phyloP scores from a whole-genome alignment of 2,888 invertebrate species.

The Rosalia funebris region DNA sequence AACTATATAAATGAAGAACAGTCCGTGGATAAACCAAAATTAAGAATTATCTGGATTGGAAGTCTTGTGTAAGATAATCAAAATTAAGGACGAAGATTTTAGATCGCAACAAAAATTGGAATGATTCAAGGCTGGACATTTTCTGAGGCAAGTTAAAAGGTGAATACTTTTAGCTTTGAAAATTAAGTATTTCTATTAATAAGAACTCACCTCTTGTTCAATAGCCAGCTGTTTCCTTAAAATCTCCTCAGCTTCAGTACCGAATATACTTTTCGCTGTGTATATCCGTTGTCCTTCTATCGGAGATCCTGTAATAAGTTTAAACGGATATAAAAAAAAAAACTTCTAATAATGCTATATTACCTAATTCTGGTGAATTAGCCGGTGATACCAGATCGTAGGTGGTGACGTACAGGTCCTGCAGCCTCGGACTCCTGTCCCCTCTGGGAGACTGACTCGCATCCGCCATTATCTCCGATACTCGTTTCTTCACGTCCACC shows the following conservation, averaged over 20 bases:
- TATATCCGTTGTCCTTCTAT: slow-evolving; percentile 32
- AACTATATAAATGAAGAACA: no score
- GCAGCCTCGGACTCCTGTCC: slow-evolving; percentile 59
- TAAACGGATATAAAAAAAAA: no score
- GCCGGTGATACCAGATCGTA: slow-evolving; percentile 57
- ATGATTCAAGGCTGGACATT: no score
- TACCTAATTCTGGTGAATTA: slow-evolving; percentile 58
- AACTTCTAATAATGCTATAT: no score
- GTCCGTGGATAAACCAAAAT: no score
- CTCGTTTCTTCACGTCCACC: slow-evolving; percentile 57
- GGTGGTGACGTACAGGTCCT: slow-evolving; percentile 60
- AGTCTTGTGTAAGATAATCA: no score
- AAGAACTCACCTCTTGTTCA: slow-evolving; percentile 72
- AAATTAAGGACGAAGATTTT: no score
- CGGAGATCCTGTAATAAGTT: slow-evolving; percentile 31
- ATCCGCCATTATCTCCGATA: slow-evolving; percentile 60
- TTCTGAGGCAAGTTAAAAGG: no score
- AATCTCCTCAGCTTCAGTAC: slow-evolving; percentile 71
- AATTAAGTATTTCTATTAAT: no score
- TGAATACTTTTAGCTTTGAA: no score
- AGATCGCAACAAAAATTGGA: no score
- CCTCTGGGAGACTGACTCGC: slow-evolving; percentile 49
- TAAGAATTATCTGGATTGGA: no score
- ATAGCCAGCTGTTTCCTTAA: slow-evolving; percentile 72
- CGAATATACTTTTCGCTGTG: slow-evolving; percentile 51